Conservation (phyloP, 2,888 invertebrate genomes). For the Agonopterix heracliana region DNA sequence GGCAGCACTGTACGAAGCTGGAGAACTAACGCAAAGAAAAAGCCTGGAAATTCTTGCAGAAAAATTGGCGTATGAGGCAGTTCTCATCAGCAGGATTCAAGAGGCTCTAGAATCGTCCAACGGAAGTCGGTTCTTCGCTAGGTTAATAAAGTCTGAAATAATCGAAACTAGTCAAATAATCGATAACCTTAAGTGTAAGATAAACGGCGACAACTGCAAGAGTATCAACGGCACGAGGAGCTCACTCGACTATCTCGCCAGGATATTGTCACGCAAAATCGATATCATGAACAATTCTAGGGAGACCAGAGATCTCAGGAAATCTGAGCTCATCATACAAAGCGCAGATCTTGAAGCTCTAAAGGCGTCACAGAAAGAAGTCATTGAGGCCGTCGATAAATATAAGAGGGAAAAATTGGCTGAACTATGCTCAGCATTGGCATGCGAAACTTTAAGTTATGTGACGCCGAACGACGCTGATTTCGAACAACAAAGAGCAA, state of each 20-base stretch:
- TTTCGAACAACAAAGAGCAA: constrained; percentile 51
- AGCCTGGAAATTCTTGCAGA: constrained; percentile 85
- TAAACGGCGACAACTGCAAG: constrained; percentile 73
- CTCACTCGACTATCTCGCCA: constrained; percentile 83
- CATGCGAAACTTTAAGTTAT: constrained; percentile 81
- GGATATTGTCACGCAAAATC: constrained; percentile 84
- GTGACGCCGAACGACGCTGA: constrained; percentile 64
- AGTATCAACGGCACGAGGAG: constrained; percentile 51
- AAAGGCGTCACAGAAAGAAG: constrained; percentile 75
- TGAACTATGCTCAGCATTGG: constrained; percentile 82
- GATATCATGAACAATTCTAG: constrained; percentile 51
- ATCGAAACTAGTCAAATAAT: constrained; percentile 86
- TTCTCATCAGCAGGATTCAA: constrained; percentile 81
- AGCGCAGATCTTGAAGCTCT: constrained; percentile 70
- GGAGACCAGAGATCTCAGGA: constrained; percentile 37
- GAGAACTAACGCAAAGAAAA: constrained; percentile 80
- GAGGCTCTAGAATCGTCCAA: constrained; percentile 79
- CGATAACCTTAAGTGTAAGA: constrained; percentile 81
- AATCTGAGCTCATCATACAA: constrained; percentile 54
- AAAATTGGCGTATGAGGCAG: constrained; percentile 87
- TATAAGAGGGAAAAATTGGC: constrained; percentile 83
- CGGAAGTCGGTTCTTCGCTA: constrained; percentile 74
- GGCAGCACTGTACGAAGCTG: constrained; percentile 79
- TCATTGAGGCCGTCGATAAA: constrained; percentile 76
- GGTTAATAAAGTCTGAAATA: constrained; percentile 81